Percentiles rank a stretch among this genome's conserved stretches.
These are phyloP conservation scores for Ommatoiulus sabulosus DNA, from an alignment of 2,888 invertebrate species.

Conservation along the genomic window DNA sequence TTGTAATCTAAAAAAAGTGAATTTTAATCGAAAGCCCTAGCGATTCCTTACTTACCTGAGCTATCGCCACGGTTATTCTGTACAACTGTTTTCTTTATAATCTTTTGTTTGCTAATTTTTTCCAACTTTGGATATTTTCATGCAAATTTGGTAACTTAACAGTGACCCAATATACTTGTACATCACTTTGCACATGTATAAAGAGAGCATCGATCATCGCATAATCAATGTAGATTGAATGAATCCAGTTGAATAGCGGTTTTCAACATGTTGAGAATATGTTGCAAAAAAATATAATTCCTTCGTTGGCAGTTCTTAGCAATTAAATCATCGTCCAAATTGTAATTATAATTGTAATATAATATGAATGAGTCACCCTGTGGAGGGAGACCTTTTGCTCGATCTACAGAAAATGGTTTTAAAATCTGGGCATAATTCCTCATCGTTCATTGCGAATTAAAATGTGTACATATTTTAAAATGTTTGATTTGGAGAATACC, in stretches of 20 bases:
- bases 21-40: background rate
- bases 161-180: background rate
- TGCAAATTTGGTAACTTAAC: background rate
- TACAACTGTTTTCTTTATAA: background rate
- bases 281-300: background rate
- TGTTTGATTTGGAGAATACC: background rate
- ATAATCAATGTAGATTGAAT: background rate
- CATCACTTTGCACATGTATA: conserved; percentile 29
- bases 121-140: background rate
- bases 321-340: conserved; percentile 3
- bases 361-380: background rate
- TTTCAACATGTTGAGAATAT: background rate
- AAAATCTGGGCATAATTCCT: conserved; percentile 32
- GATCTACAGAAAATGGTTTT: background rate
- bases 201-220: conserved; percentile 39
- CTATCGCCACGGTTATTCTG: no score
- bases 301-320: conserved; percentile 39
- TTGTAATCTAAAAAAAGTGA: background rate
- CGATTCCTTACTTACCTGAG: no score
- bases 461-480: conserved; percentile 41
- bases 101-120: background rate
- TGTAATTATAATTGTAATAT: conserved; percentile 32
- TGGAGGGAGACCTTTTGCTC: background rate
- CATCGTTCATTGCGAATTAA: background rate
- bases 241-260: background rate